Evolutionary conservation across 1,140 invertebrate genomes (phyloP), one percentile per base, ranked within the genome.

Genomic region (Cylas formicarius): DNA sequence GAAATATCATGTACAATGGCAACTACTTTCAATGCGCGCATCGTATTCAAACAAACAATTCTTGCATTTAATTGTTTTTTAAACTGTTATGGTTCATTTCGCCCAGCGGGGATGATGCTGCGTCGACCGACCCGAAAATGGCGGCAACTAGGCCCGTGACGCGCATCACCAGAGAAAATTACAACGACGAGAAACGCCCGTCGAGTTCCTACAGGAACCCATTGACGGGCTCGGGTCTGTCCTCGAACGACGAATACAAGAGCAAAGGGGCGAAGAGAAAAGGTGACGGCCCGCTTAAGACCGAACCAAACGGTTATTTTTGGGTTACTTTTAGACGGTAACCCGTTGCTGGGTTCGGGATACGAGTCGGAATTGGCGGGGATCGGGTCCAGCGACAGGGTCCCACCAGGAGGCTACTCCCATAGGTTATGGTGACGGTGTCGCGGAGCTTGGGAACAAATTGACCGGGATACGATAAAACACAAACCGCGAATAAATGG

Each of bases 281-380:
- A 41, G 51, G 55, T 53, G 50, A 44, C 3, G 11, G 28, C 17
- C 14, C 21, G 10, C 17, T 16, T 13, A 17, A 7, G 11, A 13
- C 6, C 5, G 18, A 21, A 43, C 36, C 11, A 21, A 11, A 56
- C 20, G 42, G 20, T 23, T 19, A 24, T 43, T 7, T 33, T 35
- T 43, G 2, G 13, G 36, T 48, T 50, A 37, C 26, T 60, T 60
- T 36, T 47, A 72, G 72, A 72, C 59, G 72, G 72, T 16, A 73
- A 72, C 52, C 71, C 71, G n/a, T 58, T 73, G 13, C 66, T 72
- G 37, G 71, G 71, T 4, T 61, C 68, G 44, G 71, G 70, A 18
- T 72, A 72, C 50, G 53, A 53, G 14, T 29, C 44, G 4, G 49
- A 54, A 26, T 28, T 42, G 22, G 33, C 28, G 9, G 19, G 42